Percentiles rank a stretch among this genome's conserved stretches.
phyloP scores from a whole-genome alignment of 2,888 invertebrate genomes.

The Ennomos quercinarius region DNA sequence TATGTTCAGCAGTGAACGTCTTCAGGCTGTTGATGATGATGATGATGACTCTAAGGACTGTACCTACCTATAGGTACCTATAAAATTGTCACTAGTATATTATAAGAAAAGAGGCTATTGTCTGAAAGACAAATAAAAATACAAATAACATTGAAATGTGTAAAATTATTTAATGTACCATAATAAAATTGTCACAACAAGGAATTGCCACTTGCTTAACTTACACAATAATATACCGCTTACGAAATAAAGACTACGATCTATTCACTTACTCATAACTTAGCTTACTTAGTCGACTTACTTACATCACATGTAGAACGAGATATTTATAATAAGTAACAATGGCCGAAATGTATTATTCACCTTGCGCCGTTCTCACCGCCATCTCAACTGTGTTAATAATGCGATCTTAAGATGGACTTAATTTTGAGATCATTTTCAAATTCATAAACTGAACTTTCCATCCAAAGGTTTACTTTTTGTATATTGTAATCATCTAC shows the following conservation, averaged over 20 bases:
- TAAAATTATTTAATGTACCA: slow-evolving; percentile 81
- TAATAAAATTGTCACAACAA: slow-evolving; percentile 82
- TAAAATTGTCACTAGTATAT: not conserved
- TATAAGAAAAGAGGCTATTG: not conserved
- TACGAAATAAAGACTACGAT: slow-evolving; percentile 61
- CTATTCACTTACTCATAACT: slow-evolving; percentile 56
- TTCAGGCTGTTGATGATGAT: too few species aligned
- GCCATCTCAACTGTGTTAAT: slow-evolving; percentile 2
- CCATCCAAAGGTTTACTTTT: too few species aligned
- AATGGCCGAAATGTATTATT: slow-evolving; percentile 63
- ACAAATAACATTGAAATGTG: slow-evolving; percentile 56
- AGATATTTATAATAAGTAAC: slow-evolving; percentile 78
- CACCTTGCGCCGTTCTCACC: slow-evolving; percentile 63
- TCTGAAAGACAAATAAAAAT: slow-evolving; percentile 34
- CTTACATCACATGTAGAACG: slow-evolving; percentile 84
- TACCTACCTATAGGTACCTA: too few species aligned
- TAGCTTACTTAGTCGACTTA: slow-evolving; percentile 73
- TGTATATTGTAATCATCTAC: too few species aligned
- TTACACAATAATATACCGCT: slow-evolving; percentile 63
- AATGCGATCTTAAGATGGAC: slow-evolving; percentile 15
- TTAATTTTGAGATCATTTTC: slow-evolving; percentile 29
- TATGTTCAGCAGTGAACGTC: too few species aligned
- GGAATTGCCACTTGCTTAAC: slow-evolving; percentile 74
- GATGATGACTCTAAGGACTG: too few species aligned
- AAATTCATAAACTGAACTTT: slow-evolving; percentile 1